A percentile compares a stretch with the other conserved stretches of the same genome.
Evolutionary conservation across 2,888 invertebrate genomes (phyloP).

Genomic region (Volucella inanis): DNA sequence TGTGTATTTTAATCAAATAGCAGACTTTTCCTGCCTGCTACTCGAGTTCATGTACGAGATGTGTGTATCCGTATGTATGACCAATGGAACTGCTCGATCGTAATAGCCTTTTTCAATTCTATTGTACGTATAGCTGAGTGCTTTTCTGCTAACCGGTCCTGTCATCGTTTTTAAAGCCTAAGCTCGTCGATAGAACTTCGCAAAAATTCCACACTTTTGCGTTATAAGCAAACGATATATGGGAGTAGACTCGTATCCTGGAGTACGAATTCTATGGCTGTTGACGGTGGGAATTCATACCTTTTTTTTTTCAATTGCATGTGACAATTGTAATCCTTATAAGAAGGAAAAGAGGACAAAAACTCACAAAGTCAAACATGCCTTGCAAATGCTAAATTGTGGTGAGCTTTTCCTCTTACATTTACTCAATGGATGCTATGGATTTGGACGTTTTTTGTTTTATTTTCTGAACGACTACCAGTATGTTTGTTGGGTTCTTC

Average conservation of each 20-base stretch:
- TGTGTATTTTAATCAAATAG: slow-evolving; percentile 24
- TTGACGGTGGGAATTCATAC: slow-evolving; percentile 38
- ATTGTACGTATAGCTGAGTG: slow-evolving; percentile 16
- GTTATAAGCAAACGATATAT: background rate
- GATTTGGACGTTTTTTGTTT: background rate
- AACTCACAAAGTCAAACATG: slow-evolving; percentile 10
- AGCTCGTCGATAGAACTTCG: background rate
- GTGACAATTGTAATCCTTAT: slow-evolving; percentile 72
- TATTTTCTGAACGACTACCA: background rate
- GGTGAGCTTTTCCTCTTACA: slow-evolving; percentile 26
- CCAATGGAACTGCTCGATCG: background rate
- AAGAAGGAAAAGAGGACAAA: slow-evolving; percentile 5
- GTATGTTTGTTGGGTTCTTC: no score
- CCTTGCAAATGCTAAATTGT: slow-evolving; percentile 18
- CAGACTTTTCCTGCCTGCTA: slow-evolving; percentile 25
- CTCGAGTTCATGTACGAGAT: background rate
- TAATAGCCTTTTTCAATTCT: background rate
- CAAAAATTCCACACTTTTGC: background rate
- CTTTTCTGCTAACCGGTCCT: slow-evolving; percentile 7
- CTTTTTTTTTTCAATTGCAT: slow-evolving; percentile 52
- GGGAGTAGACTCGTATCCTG: slow-evolving; percentile 3
- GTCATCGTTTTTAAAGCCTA: background rate
- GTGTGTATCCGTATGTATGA: no score
- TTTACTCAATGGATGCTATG: slow-evolving; percentile 17
- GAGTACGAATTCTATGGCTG: background rate